These are phyloP conservation scores for Stenodera caucasica DNA, from an alignment of 2,888 invertebrate genomes.

Conservation along the genomic window DNA sequence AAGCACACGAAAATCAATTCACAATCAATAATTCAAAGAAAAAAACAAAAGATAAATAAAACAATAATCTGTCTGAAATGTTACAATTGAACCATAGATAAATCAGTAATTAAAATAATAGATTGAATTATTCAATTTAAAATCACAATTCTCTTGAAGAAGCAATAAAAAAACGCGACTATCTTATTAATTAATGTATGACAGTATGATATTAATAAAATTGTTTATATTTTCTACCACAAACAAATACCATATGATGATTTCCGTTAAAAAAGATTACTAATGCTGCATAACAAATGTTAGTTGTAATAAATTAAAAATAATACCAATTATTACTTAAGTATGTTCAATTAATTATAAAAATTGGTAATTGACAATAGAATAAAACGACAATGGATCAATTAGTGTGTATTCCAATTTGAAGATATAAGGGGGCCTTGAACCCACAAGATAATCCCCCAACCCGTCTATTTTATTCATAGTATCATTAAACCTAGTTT, in stretches of 20 bases:
- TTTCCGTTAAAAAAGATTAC: neutral
- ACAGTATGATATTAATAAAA: neutral
- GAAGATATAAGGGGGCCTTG: slow-evolving; percentile 14
- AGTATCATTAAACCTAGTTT: slow-evolving; percentile 20
- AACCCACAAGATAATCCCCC: slow-evolving; percentile 18
- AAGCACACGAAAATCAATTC: too few species aligned
- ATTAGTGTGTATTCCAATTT: too few species aligned
- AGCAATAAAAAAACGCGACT: neutral
- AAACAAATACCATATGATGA: slow-evolving; percentile 1
- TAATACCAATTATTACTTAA: too few species aligned
- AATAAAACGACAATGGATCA: too few species aligned
- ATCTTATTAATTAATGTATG: neutral
- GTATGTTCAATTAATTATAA: too few species aligned
- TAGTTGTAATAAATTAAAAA: neutral
- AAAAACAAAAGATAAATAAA: neutral
- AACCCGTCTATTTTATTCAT: slow-evolving; percentile 13
- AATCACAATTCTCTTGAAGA: neutral
- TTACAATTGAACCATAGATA: neutral
- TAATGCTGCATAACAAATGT: neutral
- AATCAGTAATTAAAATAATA: neutral
- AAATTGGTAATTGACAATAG: too few species aligned
- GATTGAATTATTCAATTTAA: neutral
- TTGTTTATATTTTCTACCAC: neutral
- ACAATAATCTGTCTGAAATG: neutral
- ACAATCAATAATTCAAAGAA: too few species aligned